These are phyloP conservation scores for Atethmia centrago DNA, from an alignment of 2,888 invertebrate genomes.

Conservation along the genomic window DNA sequence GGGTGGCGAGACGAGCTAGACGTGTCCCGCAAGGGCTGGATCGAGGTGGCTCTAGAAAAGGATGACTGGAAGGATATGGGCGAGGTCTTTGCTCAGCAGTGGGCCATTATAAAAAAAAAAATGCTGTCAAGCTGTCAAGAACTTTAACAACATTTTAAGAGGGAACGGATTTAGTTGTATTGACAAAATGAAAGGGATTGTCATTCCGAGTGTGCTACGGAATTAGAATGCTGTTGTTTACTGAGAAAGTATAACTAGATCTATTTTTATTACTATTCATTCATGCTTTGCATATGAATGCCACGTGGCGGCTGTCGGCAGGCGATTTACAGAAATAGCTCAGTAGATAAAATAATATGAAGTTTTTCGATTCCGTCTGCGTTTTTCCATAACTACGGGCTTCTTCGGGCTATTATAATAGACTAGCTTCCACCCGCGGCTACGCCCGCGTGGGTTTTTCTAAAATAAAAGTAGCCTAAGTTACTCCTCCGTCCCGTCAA, in stretches of 20 bases:
- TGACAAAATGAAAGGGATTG: neutral
- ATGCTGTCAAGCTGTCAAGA: neutral
- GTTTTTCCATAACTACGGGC: neutral
- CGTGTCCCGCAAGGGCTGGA: too few relatives aligned
- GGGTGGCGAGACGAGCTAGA: too few relatives aligned
- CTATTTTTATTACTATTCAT: conserved; percentile 46
- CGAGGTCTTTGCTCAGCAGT: too few relatives aligned
- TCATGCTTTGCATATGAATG: conserved; percentile 34
- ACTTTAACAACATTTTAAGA: neutral
- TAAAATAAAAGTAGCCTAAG: too few relatives aligned
- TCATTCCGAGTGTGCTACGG: neutral
- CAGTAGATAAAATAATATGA: neutral
- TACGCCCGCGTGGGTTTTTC: too few relatives aligned
- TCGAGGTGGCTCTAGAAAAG: too few relatives aligned
- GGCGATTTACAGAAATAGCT: conserved; percentile 29
- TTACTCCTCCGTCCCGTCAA: too few relatives aligned
- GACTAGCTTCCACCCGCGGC: too few relatives aligned
- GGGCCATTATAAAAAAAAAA: too few relatives aligned
- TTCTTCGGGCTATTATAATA: neutral
- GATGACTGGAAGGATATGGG: too few relatives aligned
- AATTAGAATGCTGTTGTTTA: conserved; percentile 16
- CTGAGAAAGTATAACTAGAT: neutral
- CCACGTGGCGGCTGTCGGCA: conserved; percentile 16
- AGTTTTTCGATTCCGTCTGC: neutral
- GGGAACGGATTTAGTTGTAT: neutral